Conservation (phyloP, 2,888 invertebrate genomes). For the Chesias legatella region DNA sequence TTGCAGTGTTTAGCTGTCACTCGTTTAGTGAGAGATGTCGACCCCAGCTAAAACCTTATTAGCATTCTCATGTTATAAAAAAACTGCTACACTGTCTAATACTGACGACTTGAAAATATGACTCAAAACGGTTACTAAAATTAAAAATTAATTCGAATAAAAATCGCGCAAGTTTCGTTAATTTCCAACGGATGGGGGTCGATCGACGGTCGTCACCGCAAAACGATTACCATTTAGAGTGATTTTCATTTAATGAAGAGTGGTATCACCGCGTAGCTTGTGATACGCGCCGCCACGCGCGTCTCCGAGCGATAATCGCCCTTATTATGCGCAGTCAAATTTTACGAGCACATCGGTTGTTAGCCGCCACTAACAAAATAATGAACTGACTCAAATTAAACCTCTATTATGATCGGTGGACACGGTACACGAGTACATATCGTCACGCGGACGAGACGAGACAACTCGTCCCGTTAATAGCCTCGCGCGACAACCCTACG, state of each 20-base stretch:
- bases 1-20: conserved; percentile 68
- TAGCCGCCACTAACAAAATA: conserved; percentile 67
- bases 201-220: conserved; percentile 48
- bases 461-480: conserved; percentile 55
- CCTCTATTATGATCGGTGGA: conserved; percentile 56
- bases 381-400: conserved; percentile 65
- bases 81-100: conserved; percentile 36
- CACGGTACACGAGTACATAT: conserved; percentile 55
- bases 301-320: conserved; percentile 62
- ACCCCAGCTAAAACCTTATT: conserved; percentile 51
- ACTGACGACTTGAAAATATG: conserved; percentile 39
- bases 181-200: conserved; percentile 50
- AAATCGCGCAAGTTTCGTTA: conserved; percentile 64
- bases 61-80: conserved; percentile 36
- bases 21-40: conserved; percentile 62
- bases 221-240: conserved; percentile 70
- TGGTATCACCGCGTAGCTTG: conserved; percentile 53
- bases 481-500: conserved; percentile 35
- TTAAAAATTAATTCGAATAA: conserved; percentile 65
- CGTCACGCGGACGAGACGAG: conserved; percentile 50
- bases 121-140: conserved; percentile 55
- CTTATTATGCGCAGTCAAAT: conserved; percentile 78
- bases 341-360: conserved; percentile 74
- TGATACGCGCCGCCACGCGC: conserved; percentile 56
- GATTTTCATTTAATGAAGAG: conserved; percentile 73